These are phyloP conservation scores for Nestor notabilis DNA, from an alignment of 2,113 vertebrate species.

Conservation along the genomic window DNA sequence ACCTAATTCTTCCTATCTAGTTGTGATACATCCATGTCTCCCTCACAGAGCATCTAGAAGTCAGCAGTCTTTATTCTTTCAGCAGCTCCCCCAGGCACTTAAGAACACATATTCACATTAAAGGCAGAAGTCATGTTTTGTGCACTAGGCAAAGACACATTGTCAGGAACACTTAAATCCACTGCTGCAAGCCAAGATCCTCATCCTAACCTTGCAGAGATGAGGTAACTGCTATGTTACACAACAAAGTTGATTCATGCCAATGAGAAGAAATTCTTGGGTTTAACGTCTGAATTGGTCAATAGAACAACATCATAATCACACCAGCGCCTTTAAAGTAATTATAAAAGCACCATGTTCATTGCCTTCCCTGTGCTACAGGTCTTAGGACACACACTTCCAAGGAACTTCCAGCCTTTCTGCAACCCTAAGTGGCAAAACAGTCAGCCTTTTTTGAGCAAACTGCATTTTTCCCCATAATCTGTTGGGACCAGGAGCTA, in stretches of 20 bases:
- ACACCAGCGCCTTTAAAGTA: background rate
- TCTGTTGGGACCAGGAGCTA: background rate
- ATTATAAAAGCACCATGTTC: background rate
- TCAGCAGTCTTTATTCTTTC: background rate
- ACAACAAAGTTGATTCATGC: fast-evolving
- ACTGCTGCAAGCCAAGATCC: background rate
- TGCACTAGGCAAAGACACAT: background rate
- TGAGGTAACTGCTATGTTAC: fast-evolving
- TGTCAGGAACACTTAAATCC: background rate
- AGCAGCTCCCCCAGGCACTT: background rate
- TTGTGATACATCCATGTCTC: fast-evolving
- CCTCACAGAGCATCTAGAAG: background rate
- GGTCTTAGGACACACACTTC: fast-evolving
- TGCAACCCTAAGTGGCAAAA: background rate
- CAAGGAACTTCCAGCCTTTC: background rate
- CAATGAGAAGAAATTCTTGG: background rate
- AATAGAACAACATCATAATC: background rate
- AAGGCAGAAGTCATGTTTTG: background rate
- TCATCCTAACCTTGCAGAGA: background rate
- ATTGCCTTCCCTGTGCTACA: background rate
- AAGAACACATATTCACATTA: background rate
- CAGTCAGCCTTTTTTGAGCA: background rate
- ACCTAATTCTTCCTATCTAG: background rate
- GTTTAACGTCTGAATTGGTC: background rate
- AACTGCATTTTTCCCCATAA: background rate